phyloP scores from a whole-genome alignment of 2,797 vertebrate genomes.

The Poecile montanus region DNA sequence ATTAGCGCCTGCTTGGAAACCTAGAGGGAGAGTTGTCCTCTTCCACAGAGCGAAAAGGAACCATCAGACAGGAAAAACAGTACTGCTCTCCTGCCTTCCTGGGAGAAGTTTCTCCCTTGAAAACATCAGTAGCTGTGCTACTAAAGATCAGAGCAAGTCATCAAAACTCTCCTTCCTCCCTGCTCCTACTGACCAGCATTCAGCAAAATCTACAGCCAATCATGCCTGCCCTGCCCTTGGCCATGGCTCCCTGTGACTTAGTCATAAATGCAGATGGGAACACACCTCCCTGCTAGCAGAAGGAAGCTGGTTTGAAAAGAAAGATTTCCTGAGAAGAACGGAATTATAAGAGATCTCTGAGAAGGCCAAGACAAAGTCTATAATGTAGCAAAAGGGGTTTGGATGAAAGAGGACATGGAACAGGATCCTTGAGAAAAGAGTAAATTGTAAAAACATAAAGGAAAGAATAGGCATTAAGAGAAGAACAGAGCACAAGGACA shows the following conservation, averaged over 20 bases:
- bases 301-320: background rate
- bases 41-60: background rate
- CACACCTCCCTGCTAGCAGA: background rate
- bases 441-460: background rate
- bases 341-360: background rate
- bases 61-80: background rate
- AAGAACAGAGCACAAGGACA: background rate
- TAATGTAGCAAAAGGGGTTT: background rate
- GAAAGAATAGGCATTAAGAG: background rate
- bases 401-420: background rate
- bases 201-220: fast-evolving
- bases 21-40: background rate
- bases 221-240: no score
- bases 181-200: fast-evolving
- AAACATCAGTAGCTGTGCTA: background rate
- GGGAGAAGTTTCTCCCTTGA: background rate
- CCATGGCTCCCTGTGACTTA: background rate
- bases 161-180: background rate
- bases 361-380: background rate
- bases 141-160: background rate
- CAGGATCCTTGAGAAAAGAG: background rate
- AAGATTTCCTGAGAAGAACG: background rate
- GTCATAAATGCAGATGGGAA: background rate
- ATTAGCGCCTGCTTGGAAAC: background rate
- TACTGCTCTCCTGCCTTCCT: background rate